Percentiles rank a stretch among this genome's conserved stretches.
phyloP scores from a whole-genome alignment of 1,140 invertebrate genomes.

The Eueides isabella region DNA sequence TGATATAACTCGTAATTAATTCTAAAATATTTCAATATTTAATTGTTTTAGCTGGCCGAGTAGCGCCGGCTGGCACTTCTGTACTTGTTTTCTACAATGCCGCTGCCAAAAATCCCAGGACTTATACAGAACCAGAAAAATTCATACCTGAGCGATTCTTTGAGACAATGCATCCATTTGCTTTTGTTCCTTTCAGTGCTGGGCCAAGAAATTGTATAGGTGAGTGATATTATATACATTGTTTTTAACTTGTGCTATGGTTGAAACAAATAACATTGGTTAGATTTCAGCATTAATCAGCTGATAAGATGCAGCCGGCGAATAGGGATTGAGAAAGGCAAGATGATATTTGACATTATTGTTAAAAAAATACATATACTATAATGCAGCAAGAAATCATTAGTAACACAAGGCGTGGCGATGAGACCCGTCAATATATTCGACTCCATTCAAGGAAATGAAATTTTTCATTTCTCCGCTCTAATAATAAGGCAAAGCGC shows the following conservation, averaged over 20 bases:
- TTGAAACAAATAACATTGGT: not conserved
- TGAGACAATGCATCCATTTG: slow-evolving; percentile 46
- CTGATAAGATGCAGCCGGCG: too few relatives aligned
- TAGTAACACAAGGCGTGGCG: too few relatives aligned
- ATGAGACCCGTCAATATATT: too few relatives aligned
- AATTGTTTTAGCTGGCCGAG: slow-evolving; percentile 48
- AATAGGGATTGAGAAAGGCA: too few relatives aligned
- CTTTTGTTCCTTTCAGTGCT: slow-evolving; percentile 32
- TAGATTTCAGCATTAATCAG: not conserved
- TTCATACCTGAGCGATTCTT: slow-evolving; percentile 52
- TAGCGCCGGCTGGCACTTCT: slow-evolving; percentile 48
- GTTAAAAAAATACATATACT: too few relatives aligned
- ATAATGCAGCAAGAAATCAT: too few relatives aligned
- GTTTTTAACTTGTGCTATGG: not conserved
- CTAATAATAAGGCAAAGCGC: too few relatives aligned
- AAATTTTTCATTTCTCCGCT: too few relatives aligned
- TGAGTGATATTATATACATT: slow-evolving; percentile 19
- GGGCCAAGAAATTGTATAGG: slow-evolving; percentile 51
- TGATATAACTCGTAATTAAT: too few relatives aligned
- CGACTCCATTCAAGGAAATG: too few relatives aligned
- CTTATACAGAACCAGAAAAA: slow-evolving; percentile 51
- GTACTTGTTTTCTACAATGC: slow-evolving; percentile 52
- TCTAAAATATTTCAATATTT: too few relatives aligned
- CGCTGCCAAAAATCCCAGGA: slow-evolving; percentile 45
- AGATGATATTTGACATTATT: too few relatives aligned